Conservation (phyloP, 2,113 vertebrate genomes). For the Prinia subflava region DNA sequence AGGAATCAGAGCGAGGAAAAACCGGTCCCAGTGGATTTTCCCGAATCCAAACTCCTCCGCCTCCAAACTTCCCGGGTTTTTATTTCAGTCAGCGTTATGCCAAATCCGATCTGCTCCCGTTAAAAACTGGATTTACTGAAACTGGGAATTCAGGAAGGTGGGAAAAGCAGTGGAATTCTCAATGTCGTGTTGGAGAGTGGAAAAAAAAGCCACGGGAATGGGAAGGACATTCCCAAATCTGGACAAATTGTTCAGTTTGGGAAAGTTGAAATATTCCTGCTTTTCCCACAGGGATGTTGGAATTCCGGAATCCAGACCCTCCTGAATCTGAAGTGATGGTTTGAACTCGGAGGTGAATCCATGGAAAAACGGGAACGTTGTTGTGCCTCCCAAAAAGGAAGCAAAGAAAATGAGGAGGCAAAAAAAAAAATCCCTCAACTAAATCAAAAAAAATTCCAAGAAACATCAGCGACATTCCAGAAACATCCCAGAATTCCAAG, state of each 20-base stretch:
- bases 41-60: not conserved
- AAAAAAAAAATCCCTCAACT: not conserved
- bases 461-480: not conserved
- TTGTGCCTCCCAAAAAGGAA: not conserved
- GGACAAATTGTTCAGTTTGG: not conserved
- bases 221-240: not conserved
- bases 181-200: accelerated
- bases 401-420: not conserved
- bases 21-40: accelerated
- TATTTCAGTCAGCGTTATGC: accelerated
- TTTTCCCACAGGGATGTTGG: not conserved
- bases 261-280: not conserved
- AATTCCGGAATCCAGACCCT: not conserved
- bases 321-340: not conserved
- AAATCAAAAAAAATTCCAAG: not conserved
- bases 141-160: accelerated
- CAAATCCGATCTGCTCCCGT: accelerated
- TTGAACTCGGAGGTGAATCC: not conserved
- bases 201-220: not conserved
- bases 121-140: accelerated
- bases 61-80: not conserved
- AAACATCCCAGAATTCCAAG: not conserved
- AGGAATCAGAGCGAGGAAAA: not conserved
- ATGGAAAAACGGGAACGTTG: not conserved
- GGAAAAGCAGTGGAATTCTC: not conserved